Conservation (phyloP, 2,113 vertebrate species). For the Rhinichthys klamathensis region DNA sequence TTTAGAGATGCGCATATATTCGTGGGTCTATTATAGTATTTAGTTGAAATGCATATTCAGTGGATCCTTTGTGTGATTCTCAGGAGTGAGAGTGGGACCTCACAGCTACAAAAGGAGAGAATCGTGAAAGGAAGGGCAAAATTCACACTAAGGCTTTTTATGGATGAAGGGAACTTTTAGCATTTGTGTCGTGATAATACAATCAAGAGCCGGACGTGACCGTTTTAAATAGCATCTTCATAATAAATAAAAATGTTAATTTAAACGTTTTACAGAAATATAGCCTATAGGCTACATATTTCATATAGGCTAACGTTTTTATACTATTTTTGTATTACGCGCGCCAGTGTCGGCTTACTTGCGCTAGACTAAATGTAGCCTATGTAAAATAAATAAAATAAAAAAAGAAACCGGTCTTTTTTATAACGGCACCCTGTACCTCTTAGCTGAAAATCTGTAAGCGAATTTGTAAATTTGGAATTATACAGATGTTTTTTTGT, state of each 20-base stretch:
- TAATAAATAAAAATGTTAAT: not conserved
- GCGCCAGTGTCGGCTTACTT: not conserved
- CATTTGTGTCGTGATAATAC: conserved; percentile 46
- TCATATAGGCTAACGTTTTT: not conserved
- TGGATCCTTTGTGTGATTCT: conserved; percentile 62
- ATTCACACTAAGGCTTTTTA: not conserved
- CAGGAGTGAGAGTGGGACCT: conserved; percentile 63
- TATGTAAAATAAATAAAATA: not conserved
- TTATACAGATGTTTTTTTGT: not conserved
- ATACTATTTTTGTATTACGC: not conserved
- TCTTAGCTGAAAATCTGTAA: not conserved
- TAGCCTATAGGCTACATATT: not conserved
- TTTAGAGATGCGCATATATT: conserved; percentile 58
- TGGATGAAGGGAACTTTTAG: conserved; percentile 59
- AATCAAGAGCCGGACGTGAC: not conserved
- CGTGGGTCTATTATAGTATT: conserved; percentile 65
- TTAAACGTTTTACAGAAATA: not conserved
- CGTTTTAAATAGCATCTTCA: not conserved
- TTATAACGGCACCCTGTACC: not conserved
- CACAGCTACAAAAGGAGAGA: conserved; percentile 62
- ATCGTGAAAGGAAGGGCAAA: conserved; percentile 34
- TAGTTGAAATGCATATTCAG: conserved; percentile 70
- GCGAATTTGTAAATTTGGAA: not conserved
- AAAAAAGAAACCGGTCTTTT: not conserved
- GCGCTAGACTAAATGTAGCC: not conserved